These are phyloP conservation scores for Anoplolepis gracilipes DNA, from an alignment of 1,140 invertebrate genomes.

Conservation along the genomic window DNA sequence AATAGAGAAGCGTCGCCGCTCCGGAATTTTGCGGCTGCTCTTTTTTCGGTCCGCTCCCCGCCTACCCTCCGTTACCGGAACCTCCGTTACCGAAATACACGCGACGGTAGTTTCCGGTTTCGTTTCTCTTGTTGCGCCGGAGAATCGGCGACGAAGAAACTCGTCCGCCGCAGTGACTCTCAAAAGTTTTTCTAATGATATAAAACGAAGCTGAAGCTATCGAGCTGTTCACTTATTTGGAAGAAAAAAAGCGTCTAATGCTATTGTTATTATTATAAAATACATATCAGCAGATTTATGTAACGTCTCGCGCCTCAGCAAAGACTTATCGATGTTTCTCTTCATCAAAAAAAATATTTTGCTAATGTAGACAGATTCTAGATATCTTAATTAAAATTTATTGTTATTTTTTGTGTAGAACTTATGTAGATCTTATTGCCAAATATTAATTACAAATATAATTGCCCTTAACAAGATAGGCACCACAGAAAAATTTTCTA, in stretches of 20 bases:
- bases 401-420: too few species aligned
- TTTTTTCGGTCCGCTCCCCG: not conserved
- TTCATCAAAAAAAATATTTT: too few species aligned
- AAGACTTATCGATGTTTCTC: too few species aligned
- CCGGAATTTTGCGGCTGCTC: slow-evolving; percentile 26
- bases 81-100: slow-evolving; percentile 72
- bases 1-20: slow-evolving; percentile 7
- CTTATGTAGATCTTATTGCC: too few species aligned
- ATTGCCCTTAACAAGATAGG: too few species aligned
- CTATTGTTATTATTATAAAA: too few species aligned
- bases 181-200: slow-evolving; percentile 17
- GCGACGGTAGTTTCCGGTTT: slow-evolving; percentile 64
- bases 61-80: slow-evolving; percentile 4
- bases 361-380: too few species aligned
- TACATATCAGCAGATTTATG: too few species aligned
- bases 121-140: slow-evolving; percentile 68
- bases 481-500: too few species aligned
- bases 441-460: too few species aligned
- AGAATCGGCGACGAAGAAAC: slow-evolving; percentile 47
- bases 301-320: too few species aligned
- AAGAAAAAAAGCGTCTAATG: not conserved
- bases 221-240: not conserved
- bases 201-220: not conserved
- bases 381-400: too few species aligned
- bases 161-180: slow-evolving; percentile 46